These are phyloP conservation scores for Scytalopus superciliaris DNA, from an alignment of 2,113 vertebrate species.

Conservation along the genomic window DNA sequence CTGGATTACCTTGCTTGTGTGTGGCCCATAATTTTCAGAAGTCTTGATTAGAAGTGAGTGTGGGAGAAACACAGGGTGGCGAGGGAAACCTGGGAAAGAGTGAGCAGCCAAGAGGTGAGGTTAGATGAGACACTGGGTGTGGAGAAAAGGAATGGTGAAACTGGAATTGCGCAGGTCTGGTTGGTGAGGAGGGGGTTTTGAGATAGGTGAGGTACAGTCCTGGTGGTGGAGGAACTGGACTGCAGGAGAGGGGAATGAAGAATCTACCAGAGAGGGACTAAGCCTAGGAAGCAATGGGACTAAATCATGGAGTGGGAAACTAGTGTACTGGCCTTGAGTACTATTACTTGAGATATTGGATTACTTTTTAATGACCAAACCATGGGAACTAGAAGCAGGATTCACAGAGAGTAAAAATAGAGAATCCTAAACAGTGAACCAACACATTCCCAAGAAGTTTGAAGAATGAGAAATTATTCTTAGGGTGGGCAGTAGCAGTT, in stretches of 20 bases:
- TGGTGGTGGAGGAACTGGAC: background rate
- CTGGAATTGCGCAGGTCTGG: background rate
- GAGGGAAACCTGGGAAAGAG: background rate
- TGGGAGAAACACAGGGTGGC: background rate
- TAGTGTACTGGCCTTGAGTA: background rate
- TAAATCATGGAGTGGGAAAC: background rate
- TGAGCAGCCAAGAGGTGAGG: background rate
- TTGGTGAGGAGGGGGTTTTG: background rate
- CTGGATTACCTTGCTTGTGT: background rate
- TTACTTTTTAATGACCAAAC: background rate
- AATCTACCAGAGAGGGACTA: background rate
- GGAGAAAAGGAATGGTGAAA: background rate
- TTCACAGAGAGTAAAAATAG: background rate
- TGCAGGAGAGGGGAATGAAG: background rate
- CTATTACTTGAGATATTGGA: accelerated
- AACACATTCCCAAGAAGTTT: background rate
- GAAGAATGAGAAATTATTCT: background rate
- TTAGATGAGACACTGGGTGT: background rate
- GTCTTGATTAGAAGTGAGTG: background rate
- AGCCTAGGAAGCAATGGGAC: background rate
- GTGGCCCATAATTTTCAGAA: background rate
- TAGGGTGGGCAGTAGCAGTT: background rate
- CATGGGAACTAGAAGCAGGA: background rate
- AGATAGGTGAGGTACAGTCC: background rate
- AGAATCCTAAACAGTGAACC: background rate